Conservation (phyloP, 2,797 vertebrate genomes). For the Scarus forsteni region DNA sequence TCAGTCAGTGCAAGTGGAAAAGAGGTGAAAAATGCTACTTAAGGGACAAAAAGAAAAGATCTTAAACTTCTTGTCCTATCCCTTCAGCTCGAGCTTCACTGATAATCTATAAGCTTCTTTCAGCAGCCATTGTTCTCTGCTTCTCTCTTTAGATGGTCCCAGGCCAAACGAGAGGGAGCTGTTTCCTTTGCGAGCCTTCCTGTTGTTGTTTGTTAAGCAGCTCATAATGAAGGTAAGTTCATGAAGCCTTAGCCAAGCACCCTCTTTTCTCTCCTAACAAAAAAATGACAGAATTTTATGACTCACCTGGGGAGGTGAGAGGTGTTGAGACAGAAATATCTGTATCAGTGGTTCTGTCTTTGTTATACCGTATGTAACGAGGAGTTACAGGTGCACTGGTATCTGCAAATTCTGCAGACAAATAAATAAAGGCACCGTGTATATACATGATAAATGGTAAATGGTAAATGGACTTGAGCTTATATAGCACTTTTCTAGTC, state of each 20-base stretch:
- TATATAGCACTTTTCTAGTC: no score
- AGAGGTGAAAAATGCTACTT: not conserved
- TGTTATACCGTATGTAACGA: not conserved
- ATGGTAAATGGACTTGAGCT: not conserved
- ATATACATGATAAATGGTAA: not conserved
- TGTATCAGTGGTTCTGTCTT: not conserved
- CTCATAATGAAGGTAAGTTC: conserved; percentile 94
- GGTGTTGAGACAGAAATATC: not conserved
- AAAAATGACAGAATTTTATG: not conserved
- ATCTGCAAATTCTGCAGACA: not conserved
- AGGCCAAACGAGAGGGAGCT: conserved; percentile 95
- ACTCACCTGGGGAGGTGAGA: not conserved
- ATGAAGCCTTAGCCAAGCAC: not conserved
- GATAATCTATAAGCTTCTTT: not conserved
- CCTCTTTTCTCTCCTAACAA: not conserved
- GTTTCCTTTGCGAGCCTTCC: conserved; percentile 91
- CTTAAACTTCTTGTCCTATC: not conserved
- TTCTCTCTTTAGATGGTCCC: conserved; percentile 88
- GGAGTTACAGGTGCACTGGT: not conserved
- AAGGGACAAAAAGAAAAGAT: not conserved
- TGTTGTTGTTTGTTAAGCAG: conserved; percentile 96
- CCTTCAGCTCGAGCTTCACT: not conserved
- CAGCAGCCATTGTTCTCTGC: conserved; percentile 2
- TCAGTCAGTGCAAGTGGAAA: not conserved
- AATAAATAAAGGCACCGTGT: no score